Evolutionary conservation across 2,888 invertebrate species (phyloP).

Genomic region (Lasioglossum lativentre): DNA sequence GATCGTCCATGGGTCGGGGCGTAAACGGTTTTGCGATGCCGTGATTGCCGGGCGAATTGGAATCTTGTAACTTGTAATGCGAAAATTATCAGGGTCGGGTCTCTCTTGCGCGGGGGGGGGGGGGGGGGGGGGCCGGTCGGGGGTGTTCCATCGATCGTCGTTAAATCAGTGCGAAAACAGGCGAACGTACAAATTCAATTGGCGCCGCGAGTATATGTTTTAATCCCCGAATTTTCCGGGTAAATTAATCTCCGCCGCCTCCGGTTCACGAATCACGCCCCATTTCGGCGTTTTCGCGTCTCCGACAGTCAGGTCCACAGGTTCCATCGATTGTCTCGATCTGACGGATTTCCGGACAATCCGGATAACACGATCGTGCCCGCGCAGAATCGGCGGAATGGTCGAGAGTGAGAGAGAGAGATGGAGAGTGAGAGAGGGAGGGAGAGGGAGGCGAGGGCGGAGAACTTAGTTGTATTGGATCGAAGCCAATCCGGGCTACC

Average conservation of each 20-base stretch:
- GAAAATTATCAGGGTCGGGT: constrained; percentile 22
- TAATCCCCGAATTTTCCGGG: constrained; percentile 41
- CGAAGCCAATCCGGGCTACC: constrained; percentile 71
- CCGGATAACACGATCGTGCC: constrained; percentile 72
- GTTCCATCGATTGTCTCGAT: constrained; percentile 60
- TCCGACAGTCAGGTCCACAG: constrained; percentile 19
- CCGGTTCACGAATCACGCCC: constrained; percentile 36
- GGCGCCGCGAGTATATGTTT: constrained; percentile 29
- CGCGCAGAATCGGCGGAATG: constrained; percentile 59
- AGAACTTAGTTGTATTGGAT: constrained; percentile 76
- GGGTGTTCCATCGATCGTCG: constrained; percentile 34
- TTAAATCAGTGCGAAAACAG: constrained; percentile 31
- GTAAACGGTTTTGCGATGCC: not conserved
- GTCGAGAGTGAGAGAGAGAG: not conserved
- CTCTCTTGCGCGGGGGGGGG: not conserved
- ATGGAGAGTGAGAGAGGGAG: not conserved
- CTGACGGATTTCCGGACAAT: constrained; percentile 70
- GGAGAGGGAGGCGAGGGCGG: not conserved
- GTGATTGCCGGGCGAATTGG: not conserved
- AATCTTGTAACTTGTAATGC: constrained; percentile 3
- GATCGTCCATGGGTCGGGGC: not conserved
- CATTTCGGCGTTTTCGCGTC: constrained; percentile 21
- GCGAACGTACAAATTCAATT: constrained; percentile 33
- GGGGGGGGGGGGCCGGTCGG: not conserved
- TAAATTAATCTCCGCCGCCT: constrained; percentile 41